phyloP scores from a whole-genome alignment of 2,113 vertebrate species.

The Abramis brama region DNA sequence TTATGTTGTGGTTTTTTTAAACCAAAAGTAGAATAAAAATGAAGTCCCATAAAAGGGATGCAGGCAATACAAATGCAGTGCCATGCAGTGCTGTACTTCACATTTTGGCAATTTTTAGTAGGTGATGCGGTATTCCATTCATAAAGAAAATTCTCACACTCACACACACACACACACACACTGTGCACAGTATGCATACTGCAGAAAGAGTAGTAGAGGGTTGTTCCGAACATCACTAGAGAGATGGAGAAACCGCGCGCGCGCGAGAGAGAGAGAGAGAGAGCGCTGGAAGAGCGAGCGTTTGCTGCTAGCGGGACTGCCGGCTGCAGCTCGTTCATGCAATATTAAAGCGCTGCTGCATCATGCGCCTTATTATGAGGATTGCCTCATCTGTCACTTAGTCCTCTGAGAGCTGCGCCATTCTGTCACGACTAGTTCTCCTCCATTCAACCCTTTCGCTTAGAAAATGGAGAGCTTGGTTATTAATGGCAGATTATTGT shows the following conservation, averaged over 20 bases:
- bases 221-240: not conserved
- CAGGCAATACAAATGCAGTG: no score
- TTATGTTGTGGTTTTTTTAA: not conserved
- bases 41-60: no score
- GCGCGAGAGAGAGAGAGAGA: not conserved
- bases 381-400: slow-evolving; percentile 57
- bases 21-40: not conserved
- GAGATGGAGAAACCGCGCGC: not conserved
- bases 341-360: slow-evolving; percentile 51
- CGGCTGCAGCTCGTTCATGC: slow-evolving; percentile 43
- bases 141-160: no score
- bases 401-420: not conserved
- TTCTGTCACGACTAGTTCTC: slow-evolving; percentile 13
- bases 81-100: not conserved
- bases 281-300: not conserved
- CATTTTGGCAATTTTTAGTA: no score
- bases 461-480: not conserved
- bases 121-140: not conserved
- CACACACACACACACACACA: not conserved
- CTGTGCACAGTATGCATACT: not conserved
- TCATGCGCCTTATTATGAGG: slow-evolving; percentile 52
- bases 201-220: not conserved
- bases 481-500: slow-evolving; percentile 41
- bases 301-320: not conserved
- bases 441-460: slow-evolving; percentile 33